Conservation (phyloP, 92 coral and sea anemone species). For the Palythoa grandis region DNA sequence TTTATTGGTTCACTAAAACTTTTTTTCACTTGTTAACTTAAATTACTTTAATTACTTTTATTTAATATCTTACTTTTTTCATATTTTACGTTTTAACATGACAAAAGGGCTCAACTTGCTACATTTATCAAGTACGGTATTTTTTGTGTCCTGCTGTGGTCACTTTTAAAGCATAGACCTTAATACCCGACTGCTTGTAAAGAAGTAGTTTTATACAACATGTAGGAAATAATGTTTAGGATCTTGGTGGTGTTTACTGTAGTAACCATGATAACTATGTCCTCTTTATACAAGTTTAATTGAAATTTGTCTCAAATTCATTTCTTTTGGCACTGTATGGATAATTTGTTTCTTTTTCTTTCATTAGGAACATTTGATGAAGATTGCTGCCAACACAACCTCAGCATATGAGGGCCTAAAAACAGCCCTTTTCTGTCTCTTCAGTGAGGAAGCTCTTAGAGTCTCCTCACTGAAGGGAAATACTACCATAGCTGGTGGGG, state of each 20-base stretch:
- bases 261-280: too few species aligned
- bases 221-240: background rate
- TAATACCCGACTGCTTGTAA: too few species aligned
- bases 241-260: background rate
- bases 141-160: too few species aligned
- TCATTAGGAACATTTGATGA: constrained; percentile 12
- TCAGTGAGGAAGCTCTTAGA: constrained; percentile 48
- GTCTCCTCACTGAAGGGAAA: constrained; percentile 58
- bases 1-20: background rate
- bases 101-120: too few species aligned
- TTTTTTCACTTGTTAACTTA: background rate
- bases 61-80: too few species aligned
- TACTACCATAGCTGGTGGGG: constrained; percentile 43
- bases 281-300: too few species aligned
- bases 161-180: too few species aligned
- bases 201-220: too few species aligned
- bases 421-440: constrained; percentile 33
- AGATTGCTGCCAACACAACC: constrained; percentile 39
- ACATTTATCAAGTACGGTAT: too few species aligned
- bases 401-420: constrained; percentile 60
- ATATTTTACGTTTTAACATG: too few species aligned
- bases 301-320: background rate
- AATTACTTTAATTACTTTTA: background rate
- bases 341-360: too few species aligned
- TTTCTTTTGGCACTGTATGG: constrained; percentile 5